These are phyloP conservation scores for Drosophila barbarae DNA, from an alignment of 2,888 invertebrate genomes.

Conservation along the genomic window DNA sequence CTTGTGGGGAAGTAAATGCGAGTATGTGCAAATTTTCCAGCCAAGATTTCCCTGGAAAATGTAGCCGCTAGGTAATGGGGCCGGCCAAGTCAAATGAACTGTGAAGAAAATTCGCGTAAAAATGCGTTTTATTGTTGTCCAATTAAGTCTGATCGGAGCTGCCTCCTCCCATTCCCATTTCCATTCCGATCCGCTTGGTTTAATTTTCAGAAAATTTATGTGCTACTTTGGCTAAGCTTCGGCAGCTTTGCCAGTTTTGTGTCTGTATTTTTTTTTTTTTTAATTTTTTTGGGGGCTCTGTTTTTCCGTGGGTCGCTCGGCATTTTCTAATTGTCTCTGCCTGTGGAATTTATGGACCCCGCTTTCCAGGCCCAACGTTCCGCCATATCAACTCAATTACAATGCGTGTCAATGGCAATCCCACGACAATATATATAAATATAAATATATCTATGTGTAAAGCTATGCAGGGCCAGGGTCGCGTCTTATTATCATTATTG, in stretches of 20 bases:
- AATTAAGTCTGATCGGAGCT: constrained; percentile 63
- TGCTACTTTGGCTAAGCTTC: constrained; percentile 64
- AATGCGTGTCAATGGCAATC: constrained; percentile 55
- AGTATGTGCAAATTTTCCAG: constrained; percentile 11
- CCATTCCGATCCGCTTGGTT: constrained; percentile 55
- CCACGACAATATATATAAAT: neutral
- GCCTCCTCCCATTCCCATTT: constrained; percentile 6
- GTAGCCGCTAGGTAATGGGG: constrained; percentile 29
- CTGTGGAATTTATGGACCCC: constrained; percentile 51
- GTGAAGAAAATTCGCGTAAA: constrained; percentile 68
- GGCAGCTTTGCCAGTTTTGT: constrained; percentile 49
- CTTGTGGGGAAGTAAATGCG: neutral
- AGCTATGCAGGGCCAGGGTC: neutral
- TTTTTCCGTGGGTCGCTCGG: neutral
- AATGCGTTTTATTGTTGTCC: constrained; percentile 71
- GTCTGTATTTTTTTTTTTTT: constrained; percentile 30
- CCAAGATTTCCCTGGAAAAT: constrained; percentile 8
- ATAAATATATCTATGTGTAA: neutral
- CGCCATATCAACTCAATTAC: constrained; percentile 58
- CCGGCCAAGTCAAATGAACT: constrained; percentile 59
- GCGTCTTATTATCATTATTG: constrained; percentile 31
- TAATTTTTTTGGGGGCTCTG: constrained; percentile 24
- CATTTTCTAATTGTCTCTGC: constrained; percentile 49
- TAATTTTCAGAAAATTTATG: constrained; percentile 58
- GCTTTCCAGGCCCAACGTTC: constrained; percentile 33